Evolutionary conservation across 2,888 invertebrate genomes (phyloP), one percentile per base, ranked within the genome.

Genomic region (Eristalinus sepulchralis): DNA sequence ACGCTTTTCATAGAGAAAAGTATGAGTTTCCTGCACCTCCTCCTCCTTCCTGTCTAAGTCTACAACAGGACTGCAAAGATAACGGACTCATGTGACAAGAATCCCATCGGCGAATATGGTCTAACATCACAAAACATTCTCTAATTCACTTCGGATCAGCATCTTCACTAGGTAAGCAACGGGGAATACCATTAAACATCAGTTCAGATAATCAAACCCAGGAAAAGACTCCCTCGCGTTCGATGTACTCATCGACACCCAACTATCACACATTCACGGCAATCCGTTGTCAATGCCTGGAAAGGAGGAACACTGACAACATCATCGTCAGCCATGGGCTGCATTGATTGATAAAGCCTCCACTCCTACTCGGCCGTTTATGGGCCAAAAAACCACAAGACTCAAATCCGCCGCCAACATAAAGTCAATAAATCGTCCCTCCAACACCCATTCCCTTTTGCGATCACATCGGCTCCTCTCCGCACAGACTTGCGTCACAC

Each of bases 371-470:
- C 6, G 0, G 8, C 47, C 47, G 8, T 47, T 47, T 47, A 47
- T 17, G 17, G 47, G 17, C 47, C 47, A 47, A 47, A 17, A 47
- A 47, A 47, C 47, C 47, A 17, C 47, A 47, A 47, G 47, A 47
- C 47, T 47, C 47, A 47, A 47, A 17, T 47, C 47, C 8, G 8
- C 47, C 47, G 47, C 47, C 47, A 47, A 47, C 47, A 47, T 17
- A 47, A 73, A 64, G 59, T n/a, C 63, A 75, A 79, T 83, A 79
- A 83, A 83, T 79, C 79, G 64, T 83, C 79, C 59, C 39, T 70
- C 34, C 73, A 75, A 83, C 79, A 79, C 73, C 73, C 79, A 79
- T 83, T 83, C 79, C 79, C 73, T 83, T 72, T 33, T 62, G 67
- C 34, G 72, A 63, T 67, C 47, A 71, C 17, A 47, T 17, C 47